phyloP scores from a whole-genome alignment of 2,797 vertebrate genomes.

The Falco berigora region DNA sequence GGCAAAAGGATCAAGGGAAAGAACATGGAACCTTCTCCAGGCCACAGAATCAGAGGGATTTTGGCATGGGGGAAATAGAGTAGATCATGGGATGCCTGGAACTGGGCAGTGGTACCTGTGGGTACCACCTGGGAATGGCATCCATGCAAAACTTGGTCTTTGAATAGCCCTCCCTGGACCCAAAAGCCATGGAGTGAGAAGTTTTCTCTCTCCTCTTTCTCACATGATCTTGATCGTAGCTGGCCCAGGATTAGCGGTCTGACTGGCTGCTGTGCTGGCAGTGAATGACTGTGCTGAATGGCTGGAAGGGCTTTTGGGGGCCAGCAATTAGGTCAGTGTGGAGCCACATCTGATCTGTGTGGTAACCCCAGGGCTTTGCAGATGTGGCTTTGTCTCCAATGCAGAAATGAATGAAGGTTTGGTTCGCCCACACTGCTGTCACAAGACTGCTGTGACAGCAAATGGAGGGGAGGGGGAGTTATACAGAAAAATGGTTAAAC shows the following conservation, averaged over 20 bases:
- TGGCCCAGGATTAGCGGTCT: not conserved
- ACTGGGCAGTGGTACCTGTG: not conserved
- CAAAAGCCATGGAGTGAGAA: not conserved
- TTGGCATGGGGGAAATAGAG: not conserved
- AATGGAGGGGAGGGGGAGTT: not conserved
- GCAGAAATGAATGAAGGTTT: not conserved
- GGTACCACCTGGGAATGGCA: not conserved
- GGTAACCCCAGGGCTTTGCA: not conserved
- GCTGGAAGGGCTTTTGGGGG: not conserved
- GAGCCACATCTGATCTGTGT: slow-evolving; percentile 32
- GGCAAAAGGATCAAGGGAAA: not conserved
- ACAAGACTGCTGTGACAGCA: not conserved
- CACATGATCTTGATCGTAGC: not conserved
- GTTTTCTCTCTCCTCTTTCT: not conserved
- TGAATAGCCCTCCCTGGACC: not conserved
- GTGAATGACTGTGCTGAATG: not conserved
- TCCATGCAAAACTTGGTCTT: not conserved
- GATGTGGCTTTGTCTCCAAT: not conserved
- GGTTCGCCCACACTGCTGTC: not conserved
- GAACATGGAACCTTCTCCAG: not conserved
- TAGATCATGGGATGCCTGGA: not conserved
- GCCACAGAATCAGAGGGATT: not conserved
- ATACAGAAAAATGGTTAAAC: not conserved
- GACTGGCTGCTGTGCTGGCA: slow-evolving; percentile 7
- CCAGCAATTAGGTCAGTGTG: not conserved